Percentiles rank a stretch among this genome's conserved stretches.
These are phyloP conservation scores for Temnothorax curvispinosus DNA, from an alignment of 1,140 invertebrate genomes.

Conservation along the genomic window DNA sequence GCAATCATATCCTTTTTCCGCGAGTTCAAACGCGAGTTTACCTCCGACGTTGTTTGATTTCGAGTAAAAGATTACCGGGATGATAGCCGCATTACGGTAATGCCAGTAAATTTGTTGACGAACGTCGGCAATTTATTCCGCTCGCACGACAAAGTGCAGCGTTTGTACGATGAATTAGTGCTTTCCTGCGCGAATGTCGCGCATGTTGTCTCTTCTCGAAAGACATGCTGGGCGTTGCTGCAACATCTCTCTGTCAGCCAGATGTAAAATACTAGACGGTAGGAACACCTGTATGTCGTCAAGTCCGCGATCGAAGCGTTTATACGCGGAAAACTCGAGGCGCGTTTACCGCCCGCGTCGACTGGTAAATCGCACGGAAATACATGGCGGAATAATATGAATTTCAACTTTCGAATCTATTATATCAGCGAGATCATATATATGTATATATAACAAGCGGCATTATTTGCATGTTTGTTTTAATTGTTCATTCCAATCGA, in stretches of 20 bases:
- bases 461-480: neutral
- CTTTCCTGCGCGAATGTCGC: neutral
- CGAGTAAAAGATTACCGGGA: constrained; percentile 11
- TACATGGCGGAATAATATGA: neutral
- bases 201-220: neutral
- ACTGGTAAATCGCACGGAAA: constrained; percentile 10
- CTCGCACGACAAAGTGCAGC: constrained; percentile 2
- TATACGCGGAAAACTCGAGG: constrained; percentile 12
- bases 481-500: neutral
- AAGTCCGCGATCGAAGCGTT: neutral
- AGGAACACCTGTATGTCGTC: constrained; percentile 2
- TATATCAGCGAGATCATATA: neutral
- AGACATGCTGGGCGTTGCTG: constrained; percentile 4
- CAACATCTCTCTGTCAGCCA: neutral
- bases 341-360: neutral
- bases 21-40: neutral
- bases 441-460: neutral
- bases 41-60: neutral
- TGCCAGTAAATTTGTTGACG: constrained; percentile 30
- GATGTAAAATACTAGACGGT: constrained; percentile 34
- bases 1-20: neutral
- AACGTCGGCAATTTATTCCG: constrained; percentile 1
- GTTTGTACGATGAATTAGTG: constrained; percentile 37
- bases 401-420: constrained; percentile 12
- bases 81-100: constrained; percentile 15